Percentiles rank a stretch among this genome's conserved stretches.
Conservation (phyloP, 2,888 invertebrate genomes). For the Mythimna vitellina region DNA sequence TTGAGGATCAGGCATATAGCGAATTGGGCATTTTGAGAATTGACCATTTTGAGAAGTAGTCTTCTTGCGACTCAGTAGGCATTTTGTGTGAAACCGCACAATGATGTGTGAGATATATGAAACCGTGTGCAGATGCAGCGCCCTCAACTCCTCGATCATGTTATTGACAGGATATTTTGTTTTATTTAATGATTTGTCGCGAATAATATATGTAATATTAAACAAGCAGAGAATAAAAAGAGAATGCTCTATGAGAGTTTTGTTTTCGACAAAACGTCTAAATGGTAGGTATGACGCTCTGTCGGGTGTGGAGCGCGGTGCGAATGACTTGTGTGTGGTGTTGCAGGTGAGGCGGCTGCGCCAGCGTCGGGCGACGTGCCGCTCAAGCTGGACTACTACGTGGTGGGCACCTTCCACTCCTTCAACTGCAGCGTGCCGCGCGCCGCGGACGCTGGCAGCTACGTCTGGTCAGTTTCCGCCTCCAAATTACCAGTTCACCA, state of each 20-base stretch:
- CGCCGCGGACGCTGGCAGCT: slow-evolving; percentile 54
- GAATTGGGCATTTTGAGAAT: no score
- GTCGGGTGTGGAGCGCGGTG: background rate
- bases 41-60: no score
- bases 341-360: slow-evolving; percentile 36
- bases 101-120: slow-evolving; percentile 13
- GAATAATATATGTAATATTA: no score
- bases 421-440: slow-evolving; percentile 74
- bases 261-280: no score
- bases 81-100: background rate
- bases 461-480: slow-evolving; percentile 70
- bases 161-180: background rate
- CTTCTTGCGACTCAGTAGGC: no score
- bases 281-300: background rate
- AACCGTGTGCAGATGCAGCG: slow-evolving; percentile 1
- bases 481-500: no score
- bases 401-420: slow-evolving; percentile 71
- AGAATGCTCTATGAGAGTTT: background rate
- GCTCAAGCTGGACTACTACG: slow-evolving; percentile 65
- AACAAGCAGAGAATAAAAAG: background rate
- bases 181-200: background rate
- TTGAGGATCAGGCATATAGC: no score
- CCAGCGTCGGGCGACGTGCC: slow-evolving; percentile 21
- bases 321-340: background rate
- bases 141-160: background rate